Base-by-base conservation (phyloP, 2,888 invertebrate genomes). In the Nymphalis polychloros region DNA sequence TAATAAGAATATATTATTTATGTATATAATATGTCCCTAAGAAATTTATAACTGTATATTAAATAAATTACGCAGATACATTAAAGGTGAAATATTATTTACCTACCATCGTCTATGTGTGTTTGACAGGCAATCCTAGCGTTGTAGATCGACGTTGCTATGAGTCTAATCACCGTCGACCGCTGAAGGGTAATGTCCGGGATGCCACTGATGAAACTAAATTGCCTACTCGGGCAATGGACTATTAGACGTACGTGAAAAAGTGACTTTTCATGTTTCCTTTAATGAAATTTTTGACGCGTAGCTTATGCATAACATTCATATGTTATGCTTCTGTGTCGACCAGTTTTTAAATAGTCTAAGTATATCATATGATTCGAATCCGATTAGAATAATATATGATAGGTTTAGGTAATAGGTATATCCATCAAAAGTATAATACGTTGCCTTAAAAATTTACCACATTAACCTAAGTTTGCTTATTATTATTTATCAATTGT, bases 151-250 rank as follows among this genome's bases (percentile, higher is more conserved):
- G 48, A 47, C 67, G 63, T 57, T 64, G 64, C 73, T 70, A 72
- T 67, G 76, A 77, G 81, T 81, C 78, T 83, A 82, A 85, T 85
- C 79, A 81, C 76, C 72, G 77, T 77, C 76, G 73, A 78, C 79
- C 74, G 76, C 77, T 76, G 76, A 77, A 80, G 81, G 78, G 80
- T 74, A 66, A 63, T 74, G 76, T 67, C 63, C 67, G 61, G 67
- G 61, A 78, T 70, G 69, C 67, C 72, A 72, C 76, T 77, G 73
- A 77, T 73, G 66, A 75, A 77, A 75, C 77, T 75, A 80, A 81
- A 81, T 82, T 81, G 76, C 71, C 76, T 79, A 75, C 74, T 77
- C 74, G 72, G 72, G 52, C 46, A 69, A 63, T 67, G 55, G 63
- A 35, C 61, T 61, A 66, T 66, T 66, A 66, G 61, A 46, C n/a